Base-by-base conservation (phyloP, 2,113 vertebrate genomes). In the Mola mola region DNA sequence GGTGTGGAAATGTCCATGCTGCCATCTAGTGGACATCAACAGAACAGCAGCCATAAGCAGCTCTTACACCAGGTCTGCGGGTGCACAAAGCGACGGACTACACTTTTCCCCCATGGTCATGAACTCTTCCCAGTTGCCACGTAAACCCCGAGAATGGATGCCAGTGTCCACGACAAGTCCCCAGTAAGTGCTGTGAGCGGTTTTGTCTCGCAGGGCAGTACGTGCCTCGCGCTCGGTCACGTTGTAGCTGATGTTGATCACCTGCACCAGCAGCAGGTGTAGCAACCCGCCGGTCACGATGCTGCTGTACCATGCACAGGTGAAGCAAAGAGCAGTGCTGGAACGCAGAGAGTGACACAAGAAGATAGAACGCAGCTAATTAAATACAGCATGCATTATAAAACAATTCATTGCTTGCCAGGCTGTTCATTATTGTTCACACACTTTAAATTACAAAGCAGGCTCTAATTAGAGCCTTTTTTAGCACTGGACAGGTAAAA, bases 281-380 rank as follows among this genome's bases (percentile, higher is more conserved):
- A 95, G 93, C 87, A 98, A 88, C 15, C 94, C 94, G 0, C 82
- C 92, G 0, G 96, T 95, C 83, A 98, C 91, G n/a, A 98, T 93
- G 51, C 92, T 90, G 79, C 94, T 93, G 91, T 99, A 99, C 97
- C 96, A 98, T 20, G 93, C 95, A 43, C 96, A 98, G 84, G 97
- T 98, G 93, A 97, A 99, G 40, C 93, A 93, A 58, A 98, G 91
- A 1, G 97, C 95, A 3, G 93, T 85, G 81, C 97, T 99, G 89
- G 8, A 70, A 73, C 3, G 40, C 21, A 85, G 24, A n/a, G n/a
- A n/a, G n/a, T n/a, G n/a, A 70, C 28, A 63, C 8, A n/a, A 25
- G 11, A 22, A 2, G 13, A 10, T 43, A 5, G 5, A 36, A 36
- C 13, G 13, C 33, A 36, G 13, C 3, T 15, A n/a, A n/a, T 22